Evolutionary conservation across 2,888 invertebrate species (phyloP).

Genomic region (Pecten maximus): DNA sequence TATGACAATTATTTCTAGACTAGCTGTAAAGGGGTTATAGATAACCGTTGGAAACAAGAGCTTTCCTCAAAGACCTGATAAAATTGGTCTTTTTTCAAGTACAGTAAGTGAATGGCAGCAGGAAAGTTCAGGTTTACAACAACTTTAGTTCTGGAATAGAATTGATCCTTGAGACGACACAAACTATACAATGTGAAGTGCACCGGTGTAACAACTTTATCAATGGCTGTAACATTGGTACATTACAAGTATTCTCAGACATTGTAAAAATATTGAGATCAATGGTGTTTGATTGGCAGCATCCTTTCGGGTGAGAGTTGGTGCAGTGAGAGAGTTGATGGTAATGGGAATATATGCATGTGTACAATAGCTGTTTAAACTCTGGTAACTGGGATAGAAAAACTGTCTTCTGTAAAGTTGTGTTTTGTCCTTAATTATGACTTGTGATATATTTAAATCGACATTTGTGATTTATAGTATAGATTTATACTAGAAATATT

Average conservation of each 20-base stretch:
- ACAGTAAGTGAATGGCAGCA: too few species aligned
- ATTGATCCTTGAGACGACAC: too few species aligned
- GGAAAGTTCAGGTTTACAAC: too few species aligned
- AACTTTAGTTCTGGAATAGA: too few species aligned
- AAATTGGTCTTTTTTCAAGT: too few species aligned
- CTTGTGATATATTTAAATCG: constrained; percentile 22
- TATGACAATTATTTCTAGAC: too few species aligned
- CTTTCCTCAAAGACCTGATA: too few species aligned
- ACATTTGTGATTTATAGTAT: background rate
- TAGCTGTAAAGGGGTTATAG: too few species aligned
- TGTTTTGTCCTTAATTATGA: background rate
- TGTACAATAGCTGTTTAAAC: background rate
- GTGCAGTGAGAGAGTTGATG: background rate
- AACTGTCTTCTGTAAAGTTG: background rate
- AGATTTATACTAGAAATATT: constrained; percentile 1
- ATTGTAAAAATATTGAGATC: background rate
- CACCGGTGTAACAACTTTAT: background rate
- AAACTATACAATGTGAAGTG: background rate
- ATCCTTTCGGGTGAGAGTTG: background rate
- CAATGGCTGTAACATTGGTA: background rate
- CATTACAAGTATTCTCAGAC: background rate
- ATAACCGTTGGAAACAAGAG: too few species aligned
- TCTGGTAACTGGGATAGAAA: constrained; percentile 6
- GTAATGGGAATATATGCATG: background rate
- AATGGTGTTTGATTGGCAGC: background rate